Base-by-base conservation (phyloP, 2,888 invertebrate genomes). In the Acanthacorydalis orientalis region DNA sequence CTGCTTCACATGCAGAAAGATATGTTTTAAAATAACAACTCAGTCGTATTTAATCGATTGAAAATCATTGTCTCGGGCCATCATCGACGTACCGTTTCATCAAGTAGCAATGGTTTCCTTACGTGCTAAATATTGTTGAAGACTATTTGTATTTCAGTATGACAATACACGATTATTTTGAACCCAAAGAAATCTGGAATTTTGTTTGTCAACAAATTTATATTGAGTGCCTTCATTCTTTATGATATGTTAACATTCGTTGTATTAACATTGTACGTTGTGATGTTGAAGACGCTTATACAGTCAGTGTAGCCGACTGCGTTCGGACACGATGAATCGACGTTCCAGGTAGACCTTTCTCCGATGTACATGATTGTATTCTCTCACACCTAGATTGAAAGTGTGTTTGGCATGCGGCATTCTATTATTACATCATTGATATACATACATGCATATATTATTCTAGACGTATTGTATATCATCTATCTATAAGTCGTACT, bases 341-440 rank as follows among this genome's bases (percentile, higher is more conserved):
- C 43, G 37, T 39, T 34, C 31, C 47, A 47, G 47, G 47, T 47
- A 47, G 47, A 47, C 47, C 12, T 31, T 16, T 34, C 41, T 42
- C 47, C 42, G 47, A 38, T 47, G 31, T 46, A 31, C 32, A 41
- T 47, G 47, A 47, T 47, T 47, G 47, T 43, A 43, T 43, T 31
- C 32, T 47, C 34, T 47, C 47, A 47, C 47, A 47, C 47, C 47
- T 47, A 47, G 47, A 47, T 47, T 47, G 47, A 47, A 31, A 47
- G 47, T 47, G 47, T 47, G 47, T 47, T 47, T 47, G 43, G 47
- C 47, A 47, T 47, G 47, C 42, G 33, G 42, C 47, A 43, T 43
- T 31, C 35, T 37, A 37, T 39, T 46, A 46, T 46, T 46, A 46
- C 39, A 46, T 35, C 43, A 37, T 47, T 43, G 42, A 47, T 47